Evolutionary conservation across 1,140 invertebrate genomes (phyloP).

Genomic region (Camponotus pennsylvanicus): DNA sequence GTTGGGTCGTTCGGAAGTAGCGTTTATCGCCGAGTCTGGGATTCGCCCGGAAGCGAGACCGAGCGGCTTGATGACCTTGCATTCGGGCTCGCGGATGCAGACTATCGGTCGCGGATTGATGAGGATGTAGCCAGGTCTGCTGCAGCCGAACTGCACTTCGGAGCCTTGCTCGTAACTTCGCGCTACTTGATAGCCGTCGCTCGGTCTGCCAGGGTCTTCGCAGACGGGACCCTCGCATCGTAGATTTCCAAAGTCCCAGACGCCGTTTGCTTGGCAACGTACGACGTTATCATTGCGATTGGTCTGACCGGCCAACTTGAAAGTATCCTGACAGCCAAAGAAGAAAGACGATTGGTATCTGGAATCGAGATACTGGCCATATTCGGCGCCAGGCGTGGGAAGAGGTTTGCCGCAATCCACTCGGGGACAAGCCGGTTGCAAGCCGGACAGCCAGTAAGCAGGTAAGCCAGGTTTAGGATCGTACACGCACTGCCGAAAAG

Average conservation of each 20-base stretch:
- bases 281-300: conserved; percentile 96
- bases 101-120: conserved; percentile 96
- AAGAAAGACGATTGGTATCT: conserved; percentile 97
- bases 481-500: conserved; percentile 97
- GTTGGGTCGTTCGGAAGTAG: conserved; percentile 96
- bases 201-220: conserved; percentile 97
- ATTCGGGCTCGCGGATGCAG: conserved; percentile 97
- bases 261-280: conserved; percentile 95
- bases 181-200: conserved; percentile 95
- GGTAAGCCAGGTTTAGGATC: conserved; percentile 96
- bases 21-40: conserved; percentile 98
- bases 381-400: conserved; percentile 96
- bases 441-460: conserved; percentile 97
- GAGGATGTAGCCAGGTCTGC: conserved; percentile 96
- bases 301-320: conserved; percentile 97
- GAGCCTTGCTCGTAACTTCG: conserved; percentile 97
- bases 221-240: conserved; percentile 98
- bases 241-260: conserved; percentile 99
- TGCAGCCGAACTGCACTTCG: conserved; percentile 96
- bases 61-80: conserved; percentile 96
- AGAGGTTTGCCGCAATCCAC: conserved; percentile 95
- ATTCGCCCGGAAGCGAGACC: conserved; percentile 96
- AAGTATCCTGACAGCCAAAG: conserved; percentile 98
- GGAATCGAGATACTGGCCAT: conserved; percentile 95
- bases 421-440: conserved; percentile 93